Evolutionary conservation across 2,888 invertebrate species (phyloP).

Genomic region (Polymixis lichenea): DNA sequence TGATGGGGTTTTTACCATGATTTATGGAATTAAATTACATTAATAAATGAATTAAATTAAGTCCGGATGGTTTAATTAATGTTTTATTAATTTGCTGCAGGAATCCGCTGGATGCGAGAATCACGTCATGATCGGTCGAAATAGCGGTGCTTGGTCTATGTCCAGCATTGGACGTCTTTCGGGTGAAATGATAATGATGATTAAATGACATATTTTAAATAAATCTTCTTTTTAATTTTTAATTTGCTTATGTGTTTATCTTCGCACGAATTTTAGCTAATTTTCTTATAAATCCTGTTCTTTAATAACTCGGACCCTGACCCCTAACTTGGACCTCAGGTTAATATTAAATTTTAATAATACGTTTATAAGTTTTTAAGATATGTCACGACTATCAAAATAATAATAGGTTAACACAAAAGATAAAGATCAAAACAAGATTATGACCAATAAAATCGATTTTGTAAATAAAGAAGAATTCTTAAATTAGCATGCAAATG

Average conservation of each 20-base stretch:
- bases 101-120: too few species aligned
- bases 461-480: conserved; percentile 17
- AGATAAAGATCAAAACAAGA: conserved; percentile 31
- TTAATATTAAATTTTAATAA: neutral
- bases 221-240: too few species aligned
- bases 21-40: neutral
- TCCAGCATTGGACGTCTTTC: too few species aligned
- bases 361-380: conserved; percentile 11
- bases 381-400: conserved; percentile 33
- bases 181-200: too few species aligned
- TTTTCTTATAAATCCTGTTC: conserved; percentile 2
- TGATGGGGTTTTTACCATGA: neutral
- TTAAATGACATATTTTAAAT: too few species aligned
- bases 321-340: conserved; percentile 37
- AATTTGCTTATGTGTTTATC: too few species aligned
- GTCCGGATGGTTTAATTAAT: too few species aligned
- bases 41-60: too few species aligned
- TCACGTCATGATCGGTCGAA: too few species aligned
- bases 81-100: too few species aligned
- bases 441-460: conserved; percentile 12
- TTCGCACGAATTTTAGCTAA: too few species aligned
- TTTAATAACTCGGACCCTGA: conserved; percentile 24
- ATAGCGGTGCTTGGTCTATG: too few species aligned
- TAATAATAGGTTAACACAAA: conserved; percentile 40
- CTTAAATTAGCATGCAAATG: conserved; percentile 31